Base-by-base conservation (phyloP, 2,113 vertebrate species). In the Nesospiza acunhae region DNA sequence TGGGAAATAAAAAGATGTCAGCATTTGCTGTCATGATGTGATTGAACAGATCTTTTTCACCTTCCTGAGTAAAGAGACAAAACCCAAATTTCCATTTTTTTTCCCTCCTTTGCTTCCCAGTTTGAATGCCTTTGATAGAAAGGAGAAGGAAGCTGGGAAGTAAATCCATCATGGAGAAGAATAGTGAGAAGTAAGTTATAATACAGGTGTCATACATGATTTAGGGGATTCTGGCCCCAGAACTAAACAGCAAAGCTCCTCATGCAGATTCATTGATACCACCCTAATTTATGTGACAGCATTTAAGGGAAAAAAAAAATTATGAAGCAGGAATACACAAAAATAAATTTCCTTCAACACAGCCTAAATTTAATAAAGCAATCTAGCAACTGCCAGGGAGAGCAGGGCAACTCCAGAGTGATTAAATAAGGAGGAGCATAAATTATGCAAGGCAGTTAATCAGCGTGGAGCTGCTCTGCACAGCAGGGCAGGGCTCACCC, bases 311-410 rank as follows among this genome's bases (percentile, higher is more conserved):
- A 90, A 77, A 79, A 89, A 89, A 96, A 95, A 93, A 94, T 83
- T 79, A 95, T 10, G 79, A 96, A 94, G 74, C 83, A 77, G 89
- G 94, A 95, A 95, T 91, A 66, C 77, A 80, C 60, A 86, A 80
- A 91, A 94, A 96, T 90, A 96, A 96, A 94, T 95, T 97, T 69
- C 22, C 88, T 94, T 97, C 87, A 66, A 90, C 39, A 87, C 89
- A 62, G 91, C 59, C 63, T 91, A 90, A 97, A 96, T 92, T 86
- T 96, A 94, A 94, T 97, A 97, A 97, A 90, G 80, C 95, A 97
- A 97, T 93, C 64, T 94, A 84, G 83, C 30, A 95, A 96, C 35
- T 63, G 95, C 89, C 74, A 96, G 59, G 0, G 7, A 96, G 7
- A 96, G 91, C 58, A 87, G 75, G 52, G 66, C 86, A 77, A 64